Conservation (phyloP, 2,113 vertebrate genomes). For the Epinephelus lanceolatus region DNA sequence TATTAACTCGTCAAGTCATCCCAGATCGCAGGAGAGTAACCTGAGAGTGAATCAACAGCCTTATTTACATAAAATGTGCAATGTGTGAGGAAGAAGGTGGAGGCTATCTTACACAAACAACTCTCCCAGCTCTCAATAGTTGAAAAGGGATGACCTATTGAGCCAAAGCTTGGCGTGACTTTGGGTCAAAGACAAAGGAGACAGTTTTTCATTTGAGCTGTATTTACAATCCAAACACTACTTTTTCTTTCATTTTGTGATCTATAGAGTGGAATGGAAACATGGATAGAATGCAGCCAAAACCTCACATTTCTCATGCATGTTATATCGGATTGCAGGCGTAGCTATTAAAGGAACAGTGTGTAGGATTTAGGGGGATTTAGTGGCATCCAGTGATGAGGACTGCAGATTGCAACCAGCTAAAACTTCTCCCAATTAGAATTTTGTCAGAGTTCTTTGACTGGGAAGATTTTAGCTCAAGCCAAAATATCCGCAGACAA, state of each 20-base stretch:
- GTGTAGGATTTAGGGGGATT: too few relatives aligned
- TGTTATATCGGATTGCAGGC: neutral
- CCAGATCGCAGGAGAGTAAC: conserved; percentile 39
- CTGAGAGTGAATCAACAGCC: conserved; percentile 14
- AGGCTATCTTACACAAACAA: conserved; percentile 31
- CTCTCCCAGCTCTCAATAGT: neutral
- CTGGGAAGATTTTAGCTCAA: too few relatives aligned
- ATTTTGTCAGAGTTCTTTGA: too few relatives aligned
- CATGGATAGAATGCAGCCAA: neutral
- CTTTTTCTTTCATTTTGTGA: conserved; percentile 21
- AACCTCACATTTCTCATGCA: neutral
- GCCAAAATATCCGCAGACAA: too few relatives aligned
- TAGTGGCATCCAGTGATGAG: too few relatives aligned
- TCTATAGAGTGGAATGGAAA: conserved; percentile 10
- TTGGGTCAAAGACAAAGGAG: conserved; percentile 36
- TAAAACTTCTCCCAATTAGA: too few relatives aligned
- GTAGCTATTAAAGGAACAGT: conserved; percentile 1
- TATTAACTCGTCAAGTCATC: conserved; percentile 54
- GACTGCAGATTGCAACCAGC: too few relatives aligned
- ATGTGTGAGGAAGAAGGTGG: neutral
- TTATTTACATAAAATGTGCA: conserved; percentile 32
- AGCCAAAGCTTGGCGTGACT: conserved; percentile 10
- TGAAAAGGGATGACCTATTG: neutral
- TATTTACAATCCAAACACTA: conserved; percentile 22
- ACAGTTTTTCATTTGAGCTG: neutral